Evolutionary conservation across 1,140 invertebrate species (phyloP).

Genomic region (Cecropterus lyciades): DNA sequence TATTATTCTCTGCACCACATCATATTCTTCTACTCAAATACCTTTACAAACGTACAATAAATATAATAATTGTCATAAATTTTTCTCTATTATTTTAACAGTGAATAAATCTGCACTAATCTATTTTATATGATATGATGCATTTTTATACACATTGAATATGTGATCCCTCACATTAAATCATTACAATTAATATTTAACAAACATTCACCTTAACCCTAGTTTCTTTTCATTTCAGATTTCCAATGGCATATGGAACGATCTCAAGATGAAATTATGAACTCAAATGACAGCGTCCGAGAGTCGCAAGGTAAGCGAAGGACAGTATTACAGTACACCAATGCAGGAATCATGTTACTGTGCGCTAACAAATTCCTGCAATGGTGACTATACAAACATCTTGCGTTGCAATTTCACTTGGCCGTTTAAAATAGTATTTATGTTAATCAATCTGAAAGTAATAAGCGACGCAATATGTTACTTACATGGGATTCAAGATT

Average conservation of each 20-base stretch:
- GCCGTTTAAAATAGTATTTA: slow-evolving; percentile 10
- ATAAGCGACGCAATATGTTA: slow-evolving; percentile 60
- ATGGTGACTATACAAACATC: slow-evolving; percentile 45
- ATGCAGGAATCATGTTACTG: slow-evolving; percentile 36
- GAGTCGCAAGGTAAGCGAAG: slow-evolving; percentile 83
- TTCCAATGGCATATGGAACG: slow-evolving; percentile 83
- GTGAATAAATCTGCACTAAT: too few species aligned
- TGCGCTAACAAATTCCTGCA: slow-evolving; percentile 38
- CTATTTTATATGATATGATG: too few species aligned
- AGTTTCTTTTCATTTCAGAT: slow-evolving; percentile 62
- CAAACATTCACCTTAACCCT: neutral
- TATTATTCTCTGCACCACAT: too few species aligned
- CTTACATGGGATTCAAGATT: slow-evolving; percentile 65
- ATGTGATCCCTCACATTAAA: too few species aligned
- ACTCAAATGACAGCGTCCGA: slow-evolving; percentile 78
- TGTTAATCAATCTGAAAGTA: slow-evolving; percentile 6
- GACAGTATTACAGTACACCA: slow-evolving; percentile 36
- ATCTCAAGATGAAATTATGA: slow-evolving; percentile 83
- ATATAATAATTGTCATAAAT: too few species aligned
- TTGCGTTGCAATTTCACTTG: slow-evolving; percentile 55
- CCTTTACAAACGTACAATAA: too few species aligned
- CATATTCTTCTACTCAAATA: too few species aligned
- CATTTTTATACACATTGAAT: too few species aligned
- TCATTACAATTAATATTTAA: too few species aligned
- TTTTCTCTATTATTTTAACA: too few species aligned